A percentile compares a stretch with the other conserved stretches of the same genome.
phyloP scores from a whole-genome alignment of 2,113 vertebrate genomes.

The Lonchura striata region DNA sequence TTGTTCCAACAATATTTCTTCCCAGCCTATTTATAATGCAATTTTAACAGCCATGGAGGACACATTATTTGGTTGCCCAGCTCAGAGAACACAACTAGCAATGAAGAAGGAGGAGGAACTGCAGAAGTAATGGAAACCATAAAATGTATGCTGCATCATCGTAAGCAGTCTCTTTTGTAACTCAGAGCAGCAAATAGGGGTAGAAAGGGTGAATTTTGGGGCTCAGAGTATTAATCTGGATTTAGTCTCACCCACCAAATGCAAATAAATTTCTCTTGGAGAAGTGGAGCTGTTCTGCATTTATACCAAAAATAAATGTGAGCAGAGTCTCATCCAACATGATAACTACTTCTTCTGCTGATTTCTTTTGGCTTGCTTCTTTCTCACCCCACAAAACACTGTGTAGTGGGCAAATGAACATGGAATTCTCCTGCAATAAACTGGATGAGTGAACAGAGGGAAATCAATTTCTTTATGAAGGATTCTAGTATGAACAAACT shows the following conservation, averaged over 20 bases:
- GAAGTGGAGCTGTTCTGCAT: not conserved
- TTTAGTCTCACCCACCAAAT: not conserved
- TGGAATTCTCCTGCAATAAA: conserved; percentile 18
- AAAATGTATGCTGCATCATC: not conserved
- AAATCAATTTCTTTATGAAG: conserved; percentile 33
- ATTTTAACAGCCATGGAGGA: not conserved
- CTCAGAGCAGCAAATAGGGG: not conserved
- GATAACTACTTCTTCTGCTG: conserved; percentile 20
- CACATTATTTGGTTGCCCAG: not conserved
- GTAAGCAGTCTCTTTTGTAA: not conserved
- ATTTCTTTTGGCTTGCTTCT: conserved; percentile 39
- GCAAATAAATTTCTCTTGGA: not conserved
- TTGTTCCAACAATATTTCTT: not conserved
- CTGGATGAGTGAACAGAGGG: conserved; percentile 1
- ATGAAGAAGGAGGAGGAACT: not conserved
- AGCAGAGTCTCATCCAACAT: not conserved
- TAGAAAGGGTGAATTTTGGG: not conserved
- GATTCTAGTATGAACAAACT: conserved; percentile 15
- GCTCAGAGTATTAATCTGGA: not conserved
- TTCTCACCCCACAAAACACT: conserved; percentile 10
- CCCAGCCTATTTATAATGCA: not conserved
- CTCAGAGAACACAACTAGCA: not conserved
- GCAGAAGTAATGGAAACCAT: not conserved
- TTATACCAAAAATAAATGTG: conserved; percentile 8
- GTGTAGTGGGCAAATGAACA: not conserved